Evolutionary conservation across 1,140 invertebrate genomes (phyloP).

Genomic region (Lutraria rhynchaena): DNA sequence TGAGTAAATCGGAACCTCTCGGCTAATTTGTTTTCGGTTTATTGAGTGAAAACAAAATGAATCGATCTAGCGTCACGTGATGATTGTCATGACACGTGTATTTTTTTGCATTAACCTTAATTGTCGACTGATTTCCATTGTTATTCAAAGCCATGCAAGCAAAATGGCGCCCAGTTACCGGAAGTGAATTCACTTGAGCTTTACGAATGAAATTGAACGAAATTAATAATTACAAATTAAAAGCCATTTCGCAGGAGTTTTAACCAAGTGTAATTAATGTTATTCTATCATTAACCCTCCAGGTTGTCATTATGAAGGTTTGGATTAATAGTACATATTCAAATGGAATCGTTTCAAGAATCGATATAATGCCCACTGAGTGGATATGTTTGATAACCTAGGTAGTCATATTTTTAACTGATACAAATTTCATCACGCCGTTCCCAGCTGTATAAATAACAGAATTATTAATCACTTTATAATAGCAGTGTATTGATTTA

Average conservation of each 20-base stretch:
- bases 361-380: not conserved
- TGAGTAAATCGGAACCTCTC: conserved; percentile 44
- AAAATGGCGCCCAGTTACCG: conserved; percentile 58
- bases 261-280: conserved; percentile 27
- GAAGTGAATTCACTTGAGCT: conserved; percentile 49
- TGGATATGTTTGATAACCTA: not conserved
- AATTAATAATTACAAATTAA: conserved; percentile 63
- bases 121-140: conserved; percentile 44
- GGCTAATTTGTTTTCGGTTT: conserved; percentile 60
- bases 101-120: conserved; percentile 55
- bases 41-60: conserved; percentile 48
- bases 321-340: not conserved
- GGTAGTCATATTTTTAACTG: too few relatives aligned
- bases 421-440: too few relatives aligned
- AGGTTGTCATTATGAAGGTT: not conserved
- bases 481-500: too few relatives aligned
- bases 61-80: conserved; percentile 19
- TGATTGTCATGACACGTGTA: conserved; percentile 57
- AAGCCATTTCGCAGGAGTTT: conserved; percentile 51
- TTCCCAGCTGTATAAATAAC: too few relatives aligned
- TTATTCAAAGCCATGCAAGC: conserved; percentile 36
- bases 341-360: not conserved
- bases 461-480: too few relatives aligned
- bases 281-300: conserved; percentile 41
- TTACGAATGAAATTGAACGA: conserved; percentile 58